These are phyloP conservation scores for Ophion obscuratus DNA, from an alignment of 2,888 invertebrate genomes.

Conservation along the genomic window DNA sequence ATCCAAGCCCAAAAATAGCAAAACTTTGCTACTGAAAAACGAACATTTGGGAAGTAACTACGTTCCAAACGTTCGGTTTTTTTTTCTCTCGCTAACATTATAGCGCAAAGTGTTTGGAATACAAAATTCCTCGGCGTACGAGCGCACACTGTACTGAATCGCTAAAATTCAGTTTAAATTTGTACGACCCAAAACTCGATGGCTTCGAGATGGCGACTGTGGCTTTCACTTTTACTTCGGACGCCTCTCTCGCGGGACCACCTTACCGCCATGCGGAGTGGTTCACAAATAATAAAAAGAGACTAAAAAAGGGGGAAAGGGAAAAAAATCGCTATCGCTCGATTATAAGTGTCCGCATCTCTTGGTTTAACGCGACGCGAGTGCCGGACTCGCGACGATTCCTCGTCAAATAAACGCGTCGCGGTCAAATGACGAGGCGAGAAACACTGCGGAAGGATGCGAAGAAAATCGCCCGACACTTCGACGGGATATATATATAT, in stretches of 20 bases:
- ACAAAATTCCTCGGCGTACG: not conserved
- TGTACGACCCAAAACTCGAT: slow-evolving; percentile 49
- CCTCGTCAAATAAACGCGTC: not conserved
- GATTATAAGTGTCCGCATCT: not conserved
- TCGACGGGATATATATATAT: not conserved
- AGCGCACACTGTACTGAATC: not conserved
- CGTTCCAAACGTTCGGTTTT: not conserved
- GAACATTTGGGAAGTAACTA: no score
- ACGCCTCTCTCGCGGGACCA: slow-evolving; percentile 31
- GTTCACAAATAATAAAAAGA: slow-evolving; percentile 3
- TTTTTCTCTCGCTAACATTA: not conserved
- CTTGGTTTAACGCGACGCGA: not conserved
- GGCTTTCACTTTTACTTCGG: slow-evolving; percentile 60
- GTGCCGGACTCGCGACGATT: not conserved
- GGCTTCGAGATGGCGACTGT: slow-evolving; percentile 34
- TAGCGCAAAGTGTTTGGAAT: not conserved
- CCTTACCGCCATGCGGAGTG: slow-evolving; percentile 11
- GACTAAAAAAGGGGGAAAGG: not conserved
- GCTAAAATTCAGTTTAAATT: slow-evolving; percentile 51
- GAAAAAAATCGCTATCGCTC: slow-evolving; percentile 34
- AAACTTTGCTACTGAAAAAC: no score
- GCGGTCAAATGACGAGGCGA: not conserved
- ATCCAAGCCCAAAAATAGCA: no score
- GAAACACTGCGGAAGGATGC: not conserved
- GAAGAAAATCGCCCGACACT: not conserved